phyloP scores from a whole-genome alignment of 1,140 invertebrate genomes.

The Leguminivora glycinivorella region DNA sequence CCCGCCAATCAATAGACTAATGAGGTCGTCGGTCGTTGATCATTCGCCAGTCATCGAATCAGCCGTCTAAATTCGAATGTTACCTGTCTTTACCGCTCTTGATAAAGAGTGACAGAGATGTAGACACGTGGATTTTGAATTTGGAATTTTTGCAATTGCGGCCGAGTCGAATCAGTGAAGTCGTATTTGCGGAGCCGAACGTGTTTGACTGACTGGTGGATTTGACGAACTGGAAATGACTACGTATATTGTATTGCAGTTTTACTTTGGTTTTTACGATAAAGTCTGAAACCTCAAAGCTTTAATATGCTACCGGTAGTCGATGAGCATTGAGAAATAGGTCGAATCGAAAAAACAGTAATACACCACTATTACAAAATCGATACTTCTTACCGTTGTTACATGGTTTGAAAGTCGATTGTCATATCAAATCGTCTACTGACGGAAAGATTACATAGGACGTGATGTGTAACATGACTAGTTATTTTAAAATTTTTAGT shows the following conservation, averaged over 20 bases:
- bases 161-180: not conserved
- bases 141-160: not conserved
- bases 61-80: not conserved
- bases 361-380: no score
- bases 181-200: no score
- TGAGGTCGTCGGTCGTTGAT: conserved; percentile 2
- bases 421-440: not conserved
- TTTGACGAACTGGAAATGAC: no score
- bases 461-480: not conserved
- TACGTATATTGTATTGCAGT: no score
- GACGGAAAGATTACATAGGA: not conserved
- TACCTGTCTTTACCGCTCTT: not conserved
- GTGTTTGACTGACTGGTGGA: no score
- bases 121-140: not conserved
- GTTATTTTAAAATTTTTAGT: not conserved
- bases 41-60: conserved; percentile 6
- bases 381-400: not conserved
- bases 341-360: no score
- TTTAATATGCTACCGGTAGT: no score
- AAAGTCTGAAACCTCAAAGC: no score
- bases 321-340: no score
- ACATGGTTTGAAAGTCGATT: not conserved
- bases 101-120: not conserved
- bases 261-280: no score
- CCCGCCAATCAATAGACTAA: not conserved